Conservation (phyloP, 2,888 invertebrate genomes). For the Biston stratarius region DNA sequence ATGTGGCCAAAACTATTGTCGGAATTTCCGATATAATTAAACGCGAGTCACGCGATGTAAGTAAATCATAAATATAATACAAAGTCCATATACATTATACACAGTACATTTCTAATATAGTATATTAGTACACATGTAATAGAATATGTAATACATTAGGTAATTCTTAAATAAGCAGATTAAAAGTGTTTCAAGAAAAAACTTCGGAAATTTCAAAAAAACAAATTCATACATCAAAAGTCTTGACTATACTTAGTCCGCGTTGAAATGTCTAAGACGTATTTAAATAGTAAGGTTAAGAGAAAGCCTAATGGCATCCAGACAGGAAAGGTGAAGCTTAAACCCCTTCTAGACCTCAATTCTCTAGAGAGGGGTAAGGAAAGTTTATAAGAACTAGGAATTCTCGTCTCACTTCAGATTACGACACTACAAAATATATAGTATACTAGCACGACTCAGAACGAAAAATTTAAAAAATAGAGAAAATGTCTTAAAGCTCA, state of each 20-base stretch:
- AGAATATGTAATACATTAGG: no score
- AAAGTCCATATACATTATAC: no score
- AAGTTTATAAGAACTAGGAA: constrained; percentile 30
- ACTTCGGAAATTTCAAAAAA: background rate
- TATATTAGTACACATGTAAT: no score
- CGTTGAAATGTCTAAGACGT: constrained; percentile 32
- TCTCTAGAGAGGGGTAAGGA: constrained; percentile 18
- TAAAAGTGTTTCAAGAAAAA: background rate
- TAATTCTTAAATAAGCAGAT: no score
- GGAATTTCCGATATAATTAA: no score
- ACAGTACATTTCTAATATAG: no score
- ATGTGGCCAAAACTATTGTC: no score
- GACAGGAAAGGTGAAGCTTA: constrained; percentile 38
- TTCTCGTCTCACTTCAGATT: background rate
- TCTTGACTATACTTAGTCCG: constrained; percentile 8
- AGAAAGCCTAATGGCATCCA: constrained; percentile 37
- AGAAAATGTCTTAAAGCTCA: no score
- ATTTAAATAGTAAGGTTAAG: constrained; percentile 44
- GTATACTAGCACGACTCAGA: background rate
- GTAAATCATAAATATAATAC: no score
- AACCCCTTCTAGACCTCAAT: constrained; percentile 29
- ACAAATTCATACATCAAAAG: background rate
- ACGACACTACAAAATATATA: background rate
- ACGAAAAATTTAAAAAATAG: no score
- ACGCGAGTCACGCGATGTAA: no score